phyloP scores from a whole-genome alignment of 2,797 vertebrate species.

The Craterocephalus amniculus region DNA sequence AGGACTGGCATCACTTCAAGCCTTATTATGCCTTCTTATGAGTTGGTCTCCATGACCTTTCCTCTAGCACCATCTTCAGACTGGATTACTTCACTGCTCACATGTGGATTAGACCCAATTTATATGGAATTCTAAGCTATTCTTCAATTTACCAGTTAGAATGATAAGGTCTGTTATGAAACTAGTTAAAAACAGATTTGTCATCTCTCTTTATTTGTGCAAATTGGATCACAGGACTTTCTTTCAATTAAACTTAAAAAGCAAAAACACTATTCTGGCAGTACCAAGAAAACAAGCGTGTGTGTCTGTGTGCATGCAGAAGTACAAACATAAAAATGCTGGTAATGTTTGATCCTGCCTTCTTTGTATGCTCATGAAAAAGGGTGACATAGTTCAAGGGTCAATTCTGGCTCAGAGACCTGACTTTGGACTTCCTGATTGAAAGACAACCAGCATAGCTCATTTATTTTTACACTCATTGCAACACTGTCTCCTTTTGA shows the following conservation, averaged over 20 bases:
- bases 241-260: slow-evolving; percentile 43
- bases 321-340: background rate
- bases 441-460: too few species aligned
- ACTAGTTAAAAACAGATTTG: slow-evolving; percentile 5
- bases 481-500: background rate
- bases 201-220: slow-evolving; percentile 3
- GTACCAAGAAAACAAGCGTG: slow-evolving; percentile 3
- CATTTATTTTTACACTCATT: background rate
- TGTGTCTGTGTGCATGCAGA: background rate
- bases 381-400: background rate
- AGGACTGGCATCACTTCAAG: background rate
- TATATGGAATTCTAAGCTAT: slow-evolving; percentile 1
- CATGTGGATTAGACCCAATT: background rate
- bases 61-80: slow-evolving; percentile 16
- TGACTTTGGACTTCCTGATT: too few species aligned
- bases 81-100: slow-evolving; percentile 13
- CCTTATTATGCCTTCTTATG: background rate
- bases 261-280: slow-evolving; percentile 12
- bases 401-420: background rate
- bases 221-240: slow-evolving; percentile 25
- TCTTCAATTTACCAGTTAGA: background rate
- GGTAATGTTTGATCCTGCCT: background rate
- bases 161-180: slow-evolving; percentile 7
- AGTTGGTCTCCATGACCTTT: slow-evolving; percentile 15
- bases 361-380: slow-evolving; percentile 5